phyloP scores from a whole-genome alignment of 1,140 invertebrate species.

The Cylas formicarius region DNA sequence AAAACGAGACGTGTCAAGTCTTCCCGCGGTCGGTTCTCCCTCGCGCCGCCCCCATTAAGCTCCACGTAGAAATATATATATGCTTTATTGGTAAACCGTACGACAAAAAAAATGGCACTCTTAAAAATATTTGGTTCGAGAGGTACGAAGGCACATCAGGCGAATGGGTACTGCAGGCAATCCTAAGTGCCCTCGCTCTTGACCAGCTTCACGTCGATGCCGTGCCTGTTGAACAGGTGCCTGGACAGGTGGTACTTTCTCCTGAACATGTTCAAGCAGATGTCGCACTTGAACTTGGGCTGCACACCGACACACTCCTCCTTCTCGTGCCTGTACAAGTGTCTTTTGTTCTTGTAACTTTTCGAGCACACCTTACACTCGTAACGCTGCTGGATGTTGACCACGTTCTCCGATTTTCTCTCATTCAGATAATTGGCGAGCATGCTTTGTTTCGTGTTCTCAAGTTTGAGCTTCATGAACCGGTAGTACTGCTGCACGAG shows the following conservation, averaged over 20 bases:
- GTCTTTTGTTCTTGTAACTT: constrained; percentile 47
- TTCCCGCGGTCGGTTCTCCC: too few species aligned
- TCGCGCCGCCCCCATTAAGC: too few species aligned
- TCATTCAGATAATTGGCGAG: constrained; percentile 8
- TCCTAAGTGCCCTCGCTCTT: constrained; percentile 3
- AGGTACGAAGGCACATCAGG: constrained; percentile 10
- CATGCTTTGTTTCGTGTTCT: not conserved
- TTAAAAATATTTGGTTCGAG: constrained; percentile 5
- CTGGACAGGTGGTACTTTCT: constrained; percentile 55
- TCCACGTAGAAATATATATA: too few species aligned
- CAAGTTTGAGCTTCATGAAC: constrained; percentile 16
- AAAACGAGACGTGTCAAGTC: too few species aligned
- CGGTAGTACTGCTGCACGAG: constrained; percentile 15
- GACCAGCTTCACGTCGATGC: constrained; percentile 26
- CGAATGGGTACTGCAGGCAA: not conserved
- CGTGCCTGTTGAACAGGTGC: constrained; percentile 47
- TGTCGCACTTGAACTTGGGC: constrained; percentile 58
- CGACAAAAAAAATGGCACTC: not conserved
- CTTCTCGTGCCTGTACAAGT: constrained; percentile 44
- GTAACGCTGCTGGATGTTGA: constrained; percentile 13
- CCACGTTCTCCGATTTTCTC: constrained; percentile 14
- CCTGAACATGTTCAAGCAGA: constrained; percentile 52
- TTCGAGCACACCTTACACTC: constrained; percentile 44
- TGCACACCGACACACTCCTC: constrained; percentile 61
- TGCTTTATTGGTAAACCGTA: not conserved